Evolutionary conservation across 2,113 vertebrate species (phyloP).

Genomic region (Oceanites oceanicus): DNA sequence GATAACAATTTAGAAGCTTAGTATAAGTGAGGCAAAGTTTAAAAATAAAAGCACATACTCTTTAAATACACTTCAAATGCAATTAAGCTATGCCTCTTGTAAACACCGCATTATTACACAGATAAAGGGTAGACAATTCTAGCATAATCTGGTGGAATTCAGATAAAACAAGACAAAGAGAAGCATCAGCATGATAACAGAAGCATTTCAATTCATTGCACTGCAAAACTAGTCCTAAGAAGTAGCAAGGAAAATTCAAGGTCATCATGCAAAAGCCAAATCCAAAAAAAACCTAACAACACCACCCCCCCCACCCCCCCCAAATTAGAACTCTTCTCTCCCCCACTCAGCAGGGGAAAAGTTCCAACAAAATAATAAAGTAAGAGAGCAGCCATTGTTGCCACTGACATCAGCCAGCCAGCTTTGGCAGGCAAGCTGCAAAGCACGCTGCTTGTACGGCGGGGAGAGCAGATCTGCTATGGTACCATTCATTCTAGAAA

Average conservation of each 20-base stretch:
- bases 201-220: neutral
- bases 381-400: neutral
- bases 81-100: constrained; percentile 14
- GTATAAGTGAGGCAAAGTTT: neutral
- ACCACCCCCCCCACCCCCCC: no score
- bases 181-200: constrained; percentile 53
- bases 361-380: neutral
- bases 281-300: neutral
- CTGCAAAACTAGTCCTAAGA: neutral
- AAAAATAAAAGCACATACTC: constrained; percentile 15
- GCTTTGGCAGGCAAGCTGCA: neutral
- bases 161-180: constrained; percentile 54
- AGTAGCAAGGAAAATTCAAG: constrained; percentile 50
- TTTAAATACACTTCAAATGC: constrained; percentile 23
- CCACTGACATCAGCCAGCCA: neutral
- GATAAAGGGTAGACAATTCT: constrained; percentile 31
- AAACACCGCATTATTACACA: constrained; percentile 21
- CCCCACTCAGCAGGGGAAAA: neutral
- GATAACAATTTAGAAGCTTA: neutral
- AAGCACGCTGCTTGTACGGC: fast-evolving
- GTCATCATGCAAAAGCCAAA: constrained; percentile 16
- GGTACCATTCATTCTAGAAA: neutral
- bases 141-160: constrained; percentile 42
- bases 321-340: neutral
- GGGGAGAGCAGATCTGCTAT: neutral